Percentiles rank a stretch among this genome's conserved stretches.
These are phyloP conservation scores for Tiphia femorata DNA, from an alignment of 2,888 invertebrate species.

Conservation along the genomic window DNA sequence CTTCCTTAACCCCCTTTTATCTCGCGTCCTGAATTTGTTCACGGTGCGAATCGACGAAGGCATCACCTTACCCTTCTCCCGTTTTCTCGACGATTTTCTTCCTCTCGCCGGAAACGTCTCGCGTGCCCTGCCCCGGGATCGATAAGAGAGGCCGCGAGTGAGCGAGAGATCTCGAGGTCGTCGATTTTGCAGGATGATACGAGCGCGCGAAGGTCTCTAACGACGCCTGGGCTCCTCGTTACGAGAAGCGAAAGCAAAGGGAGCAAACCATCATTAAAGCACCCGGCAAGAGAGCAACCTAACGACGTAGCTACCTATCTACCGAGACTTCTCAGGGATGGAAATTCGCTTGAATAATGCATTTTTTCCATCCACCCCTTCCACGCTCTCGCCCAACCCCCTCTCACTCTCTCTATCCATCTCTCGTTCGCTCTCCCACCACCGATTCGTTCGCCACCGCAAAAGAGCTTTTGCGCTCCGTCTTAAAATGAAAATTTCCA, in stretches of 20 bases:
- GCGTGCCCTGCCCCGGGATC: background rate
- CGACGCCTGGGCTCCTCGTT: conserved; percentile 49
- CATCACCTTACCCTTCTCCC: no score
- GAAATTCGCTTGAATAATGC: conserved; percentile 64
- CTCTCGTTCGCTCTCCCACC: background rate
- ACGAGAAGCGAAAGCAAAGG: conserved; percentile 48
- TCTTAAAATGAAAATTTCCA: no score
- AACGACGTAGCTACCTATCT: conserved; percentile 59
- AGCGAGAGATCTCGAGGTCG: conserved; percentile 13
- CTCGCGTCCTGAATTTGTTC: no score
- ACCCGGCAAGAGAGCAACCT: conserved; percentile 64
- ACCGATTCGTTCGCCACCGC: background rate
- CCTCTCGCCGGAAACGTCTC: background rate
- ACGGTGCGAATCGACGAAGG: no score
- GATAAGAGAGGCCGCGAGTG: conserved; percentile 1
- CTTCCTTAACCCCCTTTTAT: no score
- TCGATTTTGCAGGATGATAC: conserved; percentile 24
- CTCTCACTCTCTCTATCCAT: background rate
- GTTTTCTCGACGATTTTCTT: no score
- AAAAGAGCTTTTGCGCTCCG: no score
- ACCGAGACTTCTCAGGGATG: conserved; percentile 59
- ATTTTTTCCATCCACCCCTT: conserved; percentile 41
- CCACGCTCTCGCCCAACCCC: background rate
- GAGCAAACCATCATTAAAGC: conserved; percentile 55
- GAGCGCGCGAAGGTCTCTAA: conserved; percentile 33